These are phyloP conservation scores for Apodemia duryi DNA, from an alignment of 2,888 invertebrate genomes.

Conservation along the genomic window DNA sequence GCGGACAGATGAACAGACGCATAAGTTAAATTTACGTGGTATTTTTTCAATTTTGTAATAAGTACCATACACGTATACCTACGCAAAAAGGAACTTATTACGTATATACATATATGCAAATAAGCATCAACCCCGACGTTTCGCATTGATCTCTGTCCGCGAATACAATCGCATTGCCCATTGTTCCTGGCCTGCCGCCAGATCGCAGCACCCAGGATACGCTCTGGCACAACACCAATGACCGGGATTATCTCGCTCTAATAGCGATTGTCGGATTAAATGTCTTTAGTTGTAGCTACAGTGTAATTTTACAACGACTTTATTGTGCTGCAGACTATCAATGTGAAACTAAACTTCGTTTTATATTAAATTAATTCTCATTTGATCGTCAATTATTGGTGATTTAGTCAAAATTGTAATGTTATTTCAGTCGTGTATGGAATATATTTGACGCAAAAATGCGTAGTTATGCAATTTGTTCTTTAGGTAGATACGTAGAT, in stretches of 20 bases:
- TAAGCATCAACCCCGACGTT: constrained; percentile 20
- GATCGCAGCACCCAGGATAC: constrained; percentile 46
- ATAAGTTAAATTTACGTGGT: too few species aligned
- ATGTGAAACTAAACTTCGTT: neutral
- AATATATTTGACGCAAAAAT: too few species aligned
- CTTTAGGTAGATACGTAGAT: too few species aligned
- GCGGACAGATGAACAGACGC: too few species aligned
- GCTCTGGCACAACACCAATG: constrained; percentile 52
- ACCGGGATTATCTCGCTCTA: constrained; percentile 36
- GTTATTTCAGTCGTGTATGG: too few species aligned
- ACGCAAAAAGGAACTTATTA: too few species aligned
- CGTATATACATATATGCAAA: constrained; percentile 43
- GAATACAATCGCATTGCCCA: constrained; percentile 36
- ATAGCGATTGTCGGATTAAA: constrained; percentile 28
- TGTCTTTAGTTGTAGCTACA: constrained; percentile 16
- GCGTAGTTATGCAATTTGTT: too few species aligned
- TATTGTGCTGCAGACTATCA: constrained; percentile 7
- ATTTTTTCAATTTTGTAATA: too few species aligned
- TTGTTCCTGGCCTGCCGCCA: constrained; percentile 61
- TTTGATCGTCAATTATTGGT: too few species aligned
- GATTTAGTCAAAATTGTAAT: too few species aligned
- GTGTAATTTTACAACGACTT: constrained; percentile 10
- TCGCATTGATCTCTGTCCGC: constrained; percentile 29
- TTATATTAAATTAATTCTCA: neutral
- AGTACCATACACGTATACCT: too few species aligned